Percentiles rank a stretch among this genome's conserved stretches.
phyloP scores from a whole-genome alignment of 35 echinoderm and acorn worm genomes.

The Hemicentrotus pulcherrimus region DNA sequence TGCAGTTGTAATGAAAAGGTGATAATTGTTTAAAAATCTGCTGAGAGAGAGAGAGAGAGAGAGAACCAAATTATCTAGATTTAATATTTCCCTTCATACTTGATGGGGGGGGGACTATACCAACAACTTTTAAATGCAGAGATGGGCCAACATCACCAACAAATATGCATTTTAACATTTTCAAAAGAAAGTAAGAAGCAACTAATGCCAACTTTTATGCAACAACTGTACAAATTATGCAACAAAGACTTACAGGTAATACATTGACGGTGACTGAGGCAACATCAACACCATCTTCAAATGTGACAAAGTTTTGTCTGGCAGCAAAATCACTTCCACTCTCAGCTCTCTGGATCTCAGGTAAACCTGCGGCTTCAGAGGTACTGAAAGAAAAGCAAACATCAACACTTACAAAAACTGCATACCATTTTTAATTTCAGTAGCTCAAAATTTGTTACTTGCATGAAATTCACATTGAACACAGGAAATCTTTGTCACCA shows the following conservation, averaged over 20 bases:
- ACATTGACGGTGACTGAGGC: conserved; percentile 76
- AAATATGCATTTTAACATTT: too few species aligned
- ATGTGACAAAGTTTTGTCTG: conserved; percentile 59
- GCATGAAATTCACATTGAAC: background rate
- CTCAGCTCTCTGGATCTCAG: conserved; percentile 67
- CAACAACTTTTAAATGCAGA: too few species aligned
- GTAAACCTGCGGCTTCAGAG: conserved; percentile 66
- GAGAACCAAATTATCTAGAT: too few species aligned
- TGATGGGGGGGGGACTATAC: too few species aligned
- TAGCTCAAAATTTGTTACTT: background rate
- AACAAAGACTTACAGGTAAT: conserved; percentile 90
- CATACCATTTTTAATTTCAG: background rate
- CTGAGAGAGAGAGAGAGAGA: background rate
- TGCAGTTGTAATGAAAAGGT: background rate
- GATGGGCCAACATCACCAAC: too few species aligned
- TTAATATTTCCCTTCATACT: too few species aligned
- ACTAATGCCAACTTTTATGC: too few species aligned
- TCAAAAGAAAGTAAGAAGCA: too few species aligned
- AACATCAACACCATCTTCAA: conserved; percentile 72
- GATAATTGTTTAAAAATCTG: too few species aligned
- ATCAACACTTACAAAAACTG: background rate
- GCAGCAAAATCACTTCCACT: conserved; percentile 79
- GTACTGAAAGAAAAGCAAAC: conserved; percentile 68
- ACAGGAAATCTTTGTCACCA: too few species aligned
- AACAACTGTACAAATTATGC: too few species aligned